A percentile compares a stretch with the other conserved stretches of the same genome.
Evolutionary conservation across 1,140 invertebrate genomes (phyloP).

Genomic region (Formica selysi): DNA sequence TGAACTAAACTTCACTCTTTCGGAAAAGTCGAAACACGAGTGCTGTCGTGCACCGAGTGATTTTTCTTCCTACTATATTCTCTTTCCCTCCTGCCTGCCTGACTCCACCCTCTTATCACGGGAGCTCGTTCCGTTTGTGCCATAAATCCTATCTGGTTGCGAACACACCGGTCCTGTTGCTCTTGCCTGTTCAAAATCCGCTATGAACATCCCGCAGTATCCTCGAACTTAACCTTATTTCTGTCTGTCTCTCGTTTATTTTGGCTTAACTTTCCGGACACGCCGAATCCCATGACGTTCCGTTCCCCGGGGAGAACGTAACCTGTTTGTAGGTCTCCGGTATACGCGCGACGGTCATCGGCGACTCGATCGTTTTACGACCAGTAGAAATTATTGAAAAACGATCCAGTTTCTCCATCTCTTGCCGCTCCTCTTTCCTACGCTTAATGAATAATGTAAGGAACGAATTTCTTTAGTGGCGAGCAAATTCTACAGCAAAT

Average conservation of each 20-base stretch:
- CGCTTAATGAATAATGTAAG: conserved; percentile 36
- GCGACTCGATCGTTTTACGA: conserved; percentile 51
- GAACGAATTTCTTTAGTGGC: conserved; percentile 17
- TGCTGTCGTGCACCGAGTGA: conserved; percentile 21
- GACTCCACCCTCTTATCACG: background rate
- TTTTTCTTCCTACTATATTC: conserved; percentile 30
- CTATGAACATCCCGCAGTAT: conserved; percentile 37
- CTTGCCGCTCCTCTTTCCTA: no score
- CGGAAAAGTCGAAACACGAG: conserved; percentile 33
- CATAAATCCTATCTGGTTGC: conserved; percentile 57
- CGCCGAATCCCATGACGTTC: conserved; percentile 59
- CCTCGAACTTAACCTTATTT: conserved; percentile 59
- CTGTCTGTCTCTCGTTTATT: conserved; percentile 51
- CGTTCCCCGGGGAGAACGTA: conserved; percentile 20
- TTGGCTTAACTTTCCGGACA: conserved; percentile 72
- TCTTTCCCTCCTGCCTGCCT: no score
- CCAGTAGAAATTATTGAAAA: conserved; percentile 55
- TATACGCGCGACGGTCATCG: conserved; percentile 43
- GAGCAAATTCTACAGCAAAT: conserved; percentile 8
- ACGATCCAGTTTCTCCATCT: conserved; percentile 29
- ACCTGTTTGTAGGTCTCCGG: conserved; percentile 63
- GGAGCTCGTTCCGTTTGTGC: conserved; percentile 42
- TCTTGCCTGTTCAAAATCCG: conserved; percentile 31
- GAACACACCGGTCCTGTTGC: conserved; percentile 43
- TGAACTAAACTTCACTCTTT: conserved; percentile 37